Base-by-base conservation (phyloP, 2,888 invertebrate species). In the Anthrax anthrax region DNA sequence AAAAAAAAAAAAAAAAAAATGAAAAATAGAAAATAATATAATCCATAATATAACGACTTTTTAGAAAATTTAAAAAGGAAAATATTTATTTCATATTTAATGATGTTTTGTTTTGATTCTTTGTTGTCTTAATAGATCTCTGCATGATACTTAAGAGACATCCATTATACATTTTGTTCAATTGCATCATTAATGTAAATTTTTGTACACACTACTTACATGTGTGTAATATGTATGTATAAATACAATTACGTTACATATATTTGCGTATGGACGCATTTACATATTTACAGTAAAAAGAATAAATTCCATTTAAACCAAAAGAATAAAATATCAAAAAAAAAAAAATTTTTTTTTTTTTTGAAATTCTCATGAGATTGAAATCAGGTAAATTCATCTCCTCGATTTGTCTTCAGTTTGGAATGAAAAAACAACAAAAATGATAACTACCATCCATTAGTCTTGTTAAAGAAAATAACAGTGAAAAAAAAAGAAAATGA, bases 381-480 rank as follows among this genome's bases (percentile, higher is more conserved):
- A 45, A 46, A 18, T 37, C 46, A 41, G 29, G 42, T 46, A 27
- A 46, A 46, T 9, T 37, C 34, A 18, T 37, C 16, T 32, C 12
- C 12, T 32, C 29, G 12, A 12, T 8, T 5, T 12, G 12, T 12
- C 29, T 12, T 32, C 13, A 32, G 3, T 32, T 12, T 12, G 13
- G 3, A 12, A 2, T 12, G 12, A 12, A 12, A 32, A 32, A 12
- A 12, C 9, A 32, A 32, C 8, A 32, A 32, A 23, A 23, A 8
- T 23, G 5, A 23, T 23, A 8, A 23, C 29, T 12, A 32, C 13
- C 29, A 12, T 32, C 29, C 29, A 32, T 32, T 32, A 32, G 16
- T n/a, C 5, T 29, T 4, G n/a, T n/a, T 6, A 23, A 23, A 23
- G 5, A 23, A 23, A 23, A 23, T 6, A 23, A 23, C 23, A 23